phyloP scores from a whole-genome alignment of 1,140 invertebrate genomes.

The Elymnias hypermnestra region DNA sequence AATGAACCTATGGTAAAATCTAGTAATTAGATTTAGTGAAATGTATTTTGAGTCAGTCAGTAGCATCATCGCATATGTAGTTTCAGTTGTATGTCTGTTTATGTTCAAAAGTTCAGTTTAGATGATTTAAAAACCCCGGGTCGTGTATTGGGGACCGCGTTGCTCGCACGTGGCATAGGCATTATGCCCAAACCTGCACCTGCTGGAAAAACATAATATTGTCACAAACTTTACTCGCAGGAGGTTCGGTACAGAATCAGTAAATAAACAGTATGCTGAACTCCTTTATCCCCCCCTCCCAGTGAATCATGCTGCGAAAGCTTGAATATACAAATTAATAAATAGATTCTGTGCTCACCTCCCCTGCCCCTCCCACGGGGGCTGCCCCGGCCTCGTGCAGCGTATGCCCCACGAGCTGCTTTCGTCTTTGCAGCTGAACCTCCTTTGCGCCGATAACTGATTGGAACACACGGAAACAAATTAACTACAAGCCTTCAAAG shows the following conservation, averaged over 20 bases:
- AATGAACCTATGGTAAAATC: too few species aligned
- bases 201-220: neutral
- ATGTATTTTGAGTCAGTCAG: too few species aligned
- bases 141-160: slow-evolving; percentile 24
- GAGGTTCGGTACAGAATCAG: too few species aligned
- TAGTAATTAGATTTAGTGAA: too few species aligned
- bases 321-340: too few species aligned
- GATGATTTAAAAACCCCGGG: slow-evolving; percentile 43
- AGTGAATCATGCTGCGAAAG: too few species aligned
- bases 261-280: too few species aligned
- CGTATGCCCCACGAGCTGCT: slow-evolving; percentile 25
- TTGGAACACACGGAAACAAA: neutral
- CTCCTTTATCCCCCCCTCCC: too few species aligned
- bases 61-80: too few species aligned
- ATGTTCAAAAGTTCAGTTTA: slow-evolving; percentile 40
- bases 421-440: slow-evolving; percentile 44
- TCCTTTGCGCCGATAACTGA: slow-evolving; percentile 34
- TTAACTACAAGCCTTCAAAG: slow-evolving; percentile 8
- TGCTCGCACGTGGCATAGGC: slow-evolving; percentile 35
- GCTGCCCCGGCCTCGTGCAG: slow-evolving; percentile 14
- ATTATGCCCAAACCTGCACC: slow-evolving; percentile 34
- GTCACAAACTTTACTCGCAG: neutral
- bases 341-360: too few species aligned
- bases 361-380: too few species aligned
- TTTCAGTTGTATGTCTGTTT: too few species aligned